Conservation (phyloP, 2,113 vertebrate genomes). For the Mesitornis unicolor region DNA sequence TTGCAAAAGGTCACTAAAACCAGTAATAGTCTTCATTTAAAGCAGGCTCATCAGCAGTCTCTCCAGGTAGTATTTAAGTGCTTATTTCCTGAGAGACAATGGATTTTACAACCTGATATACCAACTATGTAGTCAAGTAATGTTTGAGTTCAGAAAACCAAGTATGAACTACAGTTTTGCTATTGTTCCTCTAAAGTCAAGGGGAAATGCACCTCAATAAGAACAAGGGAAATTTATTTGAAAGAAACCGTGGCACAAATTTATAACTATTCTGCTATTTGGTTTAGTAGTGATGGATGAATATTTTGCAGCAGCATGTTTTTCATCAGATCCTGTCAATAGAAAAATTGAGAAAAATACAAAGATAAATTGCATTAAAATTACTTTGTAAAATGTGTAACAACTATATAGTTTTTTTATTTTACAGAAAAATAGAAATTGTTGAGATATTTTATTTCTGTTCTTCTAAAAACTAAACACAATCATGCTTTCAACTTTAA, state of each 20-base stretch:
- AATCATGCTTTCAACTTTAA: not conserved
- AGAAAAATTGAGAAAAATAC: not conserved
- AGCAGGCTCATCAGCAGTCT: not conserved
- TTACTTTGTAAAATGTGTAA: not conserved
- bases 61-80: not conserved
- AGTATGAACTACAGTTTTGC: not conserved
- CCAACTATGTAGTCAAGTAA: not conserved
- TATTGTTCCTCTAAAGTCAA: not conserved
- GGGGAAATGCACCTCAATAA: not conserved
- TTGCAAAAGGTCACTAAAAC: not conserved
- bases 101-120: not conserved
- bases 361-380: not conserved
- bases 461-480: not conserved
- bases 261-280: not conserved
- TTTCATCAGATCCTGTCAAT: not conserved
- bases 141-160: not conserved
- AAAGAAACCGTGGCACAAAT: not conserved
- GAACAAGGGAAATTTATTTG: not conserved
- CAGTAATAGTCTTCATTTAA: not conserved
- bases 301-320: not conserved
- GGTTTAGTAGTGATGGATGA: not conserved
- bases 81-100: not conserved
- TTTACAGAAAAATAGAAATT: not conserved
- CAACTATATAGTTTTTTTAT: not conserved
- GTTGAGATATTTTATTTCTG: not conserved